These are phyloP conservation scores for Oreochromis niloticus DNA, from an alignment of 2,113 vertebrate species.

Conservation along the genomic window DNA sequence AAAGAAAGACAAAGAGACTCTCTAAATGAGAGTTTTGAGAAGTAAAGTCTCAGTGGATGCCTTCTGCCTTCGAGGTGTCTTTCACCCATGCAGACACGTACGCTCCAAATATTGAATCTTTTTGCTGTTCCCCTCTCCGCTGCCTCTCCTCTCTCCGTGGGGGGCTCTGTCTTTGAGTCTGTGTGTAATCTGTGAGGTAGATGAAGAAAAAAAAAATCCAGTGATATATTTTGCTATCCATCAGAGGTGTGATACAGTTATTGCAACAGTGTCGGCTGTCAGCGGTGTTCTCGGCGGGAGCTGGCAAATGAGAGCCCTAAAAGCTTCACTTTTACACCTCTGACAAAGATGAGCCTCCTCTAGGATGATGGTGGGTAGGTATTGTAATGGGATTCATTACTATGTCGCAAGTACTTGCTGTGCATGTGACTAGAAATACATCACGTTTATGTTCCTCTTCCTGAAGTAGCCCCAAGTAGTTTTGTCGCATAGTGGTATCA, in stretches of 20 bases:
- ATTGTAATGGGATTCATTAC: background rate
- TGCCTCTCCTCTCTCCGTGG: background rate
- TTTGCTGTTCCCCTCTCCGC: background rate
- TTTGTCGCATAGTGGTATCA: background rate
- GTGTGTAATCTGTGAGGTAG: constrained; percentile 2
- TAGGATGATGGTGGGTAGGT: background rate
- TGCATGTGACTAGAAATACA: background rate
- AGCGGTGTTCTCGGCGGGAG: background rate
- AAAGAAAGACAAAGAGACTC: background rate
- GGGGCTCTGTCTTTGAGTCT: constrained; percentile 4
- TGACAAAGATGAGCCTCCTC: background rate
- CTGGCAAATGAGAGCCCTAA: constrained; percentile 14
- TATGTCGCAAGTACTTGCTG: background rate
- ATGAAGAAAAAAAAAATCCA: constrained; percentile 31
- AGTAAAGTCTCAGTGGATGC: background rate
- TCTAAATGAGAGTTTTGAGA: constrained; percentile 24
- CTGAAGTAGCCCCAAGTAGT: background rate
- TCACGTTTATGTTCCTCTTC: background rate
- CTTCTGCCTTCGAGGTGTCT: background rate
- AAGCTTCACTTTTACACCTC: constrained; percentile 17
- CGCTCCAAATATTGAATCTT: background rate
- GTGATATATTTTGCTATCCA: constrained; percentile 12
- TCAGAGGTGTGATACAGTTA: constrained; percentile 14
- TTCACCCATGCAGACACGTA: background rate
- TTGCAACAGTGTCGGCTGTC: background rate